Evolutionary conservation across 1,140 invertebrate genomes (phyloP).

Genomic region (Drosophila virilis): DNA sequence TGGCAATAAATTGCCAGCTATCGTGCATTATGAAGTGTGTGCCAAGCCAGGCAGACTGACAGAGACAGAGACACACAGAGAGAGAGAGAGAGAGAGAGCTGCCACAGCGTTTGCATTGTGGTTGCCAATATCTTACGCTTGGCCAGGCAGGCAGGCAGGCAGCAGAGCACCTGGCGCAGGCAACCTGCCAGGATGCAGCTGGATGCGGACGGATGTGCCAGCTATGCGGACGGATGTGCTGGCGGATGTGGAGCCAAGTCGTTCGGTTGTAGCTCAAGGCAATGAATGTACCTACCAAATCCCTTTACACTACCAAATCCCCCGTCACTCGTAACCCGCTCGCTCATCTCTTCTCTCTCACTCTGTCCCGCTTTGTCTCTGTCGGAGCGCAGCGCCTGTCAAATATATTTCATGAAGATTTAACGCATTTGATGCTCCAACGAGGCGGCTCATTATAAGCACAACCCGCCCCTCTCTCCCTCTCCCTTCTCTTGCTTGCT

Average conservation of each 20-base stretch:
- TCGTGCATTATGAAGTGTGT: slow-evolving; percentile 45
- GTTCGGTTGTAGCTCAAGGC: slow-evolving; percentile 34
- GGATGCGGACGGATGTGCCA: slow-evolving; percentile 30
- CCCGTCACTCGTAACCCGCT: not conserved
- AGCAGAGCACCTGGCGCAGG: slow-evolving; percentile 12
- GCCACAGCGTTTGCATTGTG: slow-evolving; percentile 41
- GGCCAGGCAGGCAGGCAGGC: slow-evolving; percentile 28
- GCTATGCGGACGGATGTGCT: slow-evolving; percentile 31
- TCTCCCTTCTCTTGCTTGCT: not conserved
- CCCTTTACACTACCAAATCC: not conserved
- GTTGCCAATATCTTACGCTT: slow-evolving; percentile 57
- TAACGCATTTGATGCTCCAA: slow-evolving; percentile 64
- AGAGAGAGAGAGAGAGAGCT: not conserved
- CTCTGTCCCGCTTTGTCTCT: not conserved
- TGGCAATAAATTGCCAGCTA: slow-evolving; percentile 48
- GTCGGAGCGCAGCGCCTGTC: slow-evolving; percentile 30
- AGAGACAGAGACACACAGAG: too few species aligned
- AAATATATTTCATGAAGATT: slow-evolving; percentile 68
- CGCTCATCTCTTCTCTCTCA: not conserved
- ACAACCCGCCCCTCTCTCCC: not conserved
- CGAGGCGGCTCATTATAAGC: slow-evolving; percentile 54
- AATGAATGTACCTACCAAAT: slow-evolving; percentile 36
- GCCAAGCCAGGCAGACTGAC: not conserved
- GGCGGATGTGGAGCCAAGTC: slow-evolving; percentile 31
- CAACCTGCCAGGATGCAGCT: slow-evolving; percentile 17